A percentile compares a stretch with the other conserved stretches of the same genome.
phyloP scores from a whole-genome alignment of 2,113 vertebrate genomes.

The Carassius auratus region DNA sequence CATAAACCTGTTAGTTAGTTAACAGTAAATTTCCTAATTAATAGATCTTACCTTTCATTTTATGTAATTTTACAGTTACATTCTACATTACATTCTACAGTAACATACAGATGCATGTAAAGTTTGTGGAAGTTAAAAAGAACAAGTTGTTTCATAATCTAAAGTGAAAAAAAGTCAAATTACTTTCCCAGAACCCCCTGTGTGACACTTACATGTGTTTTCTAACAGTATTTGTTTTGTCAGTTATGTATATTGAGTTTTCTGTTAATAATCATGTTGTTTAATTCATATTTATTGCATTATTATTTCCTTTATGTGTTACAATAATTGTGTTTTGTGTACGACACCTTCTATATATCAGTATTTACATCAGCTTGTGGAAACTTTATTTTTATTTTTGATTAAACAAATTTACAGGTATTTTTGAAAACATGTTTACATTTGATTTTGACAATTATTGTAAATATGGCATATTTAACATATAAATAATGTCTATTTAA shows the following conservation, averaged over 20 bases:
- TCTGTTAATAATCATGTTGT: neutral
- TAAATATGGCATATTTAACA: neutral
- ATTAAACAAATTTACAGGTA: too few relatives aligned
- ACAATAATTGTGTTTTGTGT: neutral
- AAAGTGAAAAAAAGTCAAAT: neutral
- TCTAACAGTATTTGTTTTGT: neutral
- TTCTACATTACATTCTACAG: too few relatives aligned
- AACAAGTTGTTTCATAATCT: neutral
- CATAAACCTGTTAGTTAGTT: neutral
- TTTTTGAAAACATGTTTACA: too few relatives aligned
- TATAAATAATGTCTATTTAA: neutral
- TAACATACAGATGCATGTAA: neutral
- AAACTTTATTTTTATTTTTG: too few relatives aligned
- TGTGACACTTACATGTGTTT: neutral
- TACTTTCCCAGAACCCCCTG: neutral
- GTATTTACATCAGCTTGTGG: neutral
- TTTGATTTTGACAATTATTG: neutral
- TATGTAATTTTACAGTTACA: neutral
- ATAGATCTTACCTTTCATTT: neutral
- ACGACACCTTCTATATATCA: neutral
- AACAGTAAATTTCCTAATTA: neutral
- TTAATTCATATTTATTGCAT: neutral
- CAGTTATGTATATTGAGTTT: too few relatives aligned
- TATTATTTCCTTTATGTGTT: neutral
- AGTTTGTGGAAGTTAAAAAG: neutral